phyloP scores from a whole-genome alignment of 2,888 invertebrate species.

The Lydus trimaculatus region DNA sequence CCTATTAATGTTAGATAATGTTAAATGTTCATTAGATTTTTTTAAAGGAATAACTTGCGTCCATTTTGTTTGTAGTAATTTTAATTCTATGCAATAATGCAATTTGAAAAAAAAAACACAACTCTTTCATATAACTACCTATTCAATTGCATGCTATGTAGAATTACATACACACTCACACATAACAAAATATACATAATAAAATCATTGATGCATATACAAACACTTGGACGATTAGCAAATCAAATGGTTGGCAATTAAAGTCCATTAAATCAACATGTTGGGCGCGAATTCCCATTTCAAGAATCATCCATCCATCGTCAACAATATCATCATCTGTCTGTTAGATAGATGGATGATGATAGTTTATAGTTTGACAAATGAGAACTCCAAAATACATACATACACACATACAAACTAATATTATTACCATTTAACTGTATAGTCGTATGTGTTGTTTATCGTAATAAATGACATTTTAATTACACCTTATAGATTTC shows the following conservation, averaged over 20 bases:
- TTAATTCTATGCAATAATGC: neutral
- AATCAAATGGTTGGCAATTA: constrained; percentile 48
- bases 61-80: neutral
- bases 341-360: constrained; percentile 9
- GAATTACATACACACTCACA: neutral
- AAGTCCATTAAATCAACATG: constrained; percentile 42
- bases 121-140: neutral
- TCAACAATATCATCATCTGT: constrained; percentile 11
- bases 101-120: neutral
- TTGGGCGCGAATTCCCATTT: constrained; percentile 35
- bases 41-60: neutral
- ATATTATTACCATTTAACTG: neutral
- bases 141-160: neutral
- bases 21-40: neutral
- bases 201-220: constrained; percentile 41
- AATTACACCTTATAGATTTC: constrained; percentile 6
- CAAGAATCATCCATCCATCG: constrained; percentile 11
- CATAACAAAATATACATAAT: constrained; percentile 1
- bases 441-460: neutral
- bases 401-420: neutral
- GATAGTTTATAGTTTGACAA: constrained; percentile 9
- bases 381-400: neutral
- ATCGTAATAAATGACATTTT: constrained; percentile 9
- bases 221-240: constrained; percentile 46
- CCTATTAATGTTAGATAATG: neutral